phyloP scores from a whole-genome alignment of 2,113 vertebrate genomes.

The Spermophilus dauricus region DNA sequence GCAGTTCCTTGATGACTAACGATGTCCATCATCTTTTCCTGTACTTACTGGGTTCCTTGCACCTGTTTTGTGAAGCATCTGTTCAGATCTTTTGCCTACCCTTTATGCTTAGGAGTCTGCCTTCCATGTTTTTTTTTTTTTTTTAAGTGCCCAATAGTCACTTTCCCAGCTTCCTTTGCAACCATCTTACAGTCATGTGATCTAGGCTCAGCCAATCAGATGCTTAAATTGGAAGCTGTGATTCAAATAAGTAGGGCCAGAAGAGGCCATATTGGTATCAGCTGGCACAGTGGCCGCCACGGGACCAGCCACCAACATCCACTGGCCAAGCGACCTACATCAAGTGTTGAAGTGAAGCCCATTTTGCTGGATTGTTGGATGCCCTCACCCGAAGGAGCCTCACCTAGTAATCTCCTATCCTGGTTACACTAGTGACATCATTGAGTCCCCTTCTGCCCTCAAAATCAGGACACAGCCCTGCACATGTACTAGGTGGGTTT shows the following conservation, averaged over 20 bases:
- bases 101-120: background rate
- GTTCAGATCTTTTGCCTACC: background rate
- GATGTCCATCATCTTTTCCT: background rate
- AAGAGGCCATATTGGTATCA: background rate
- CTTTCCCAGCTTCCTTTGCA: background rate
- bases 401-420: background rate
- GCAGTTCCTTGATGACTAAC: too few relatives aligned
- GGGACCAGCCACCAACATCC: background rate
- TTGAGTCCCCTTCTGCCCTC: rapidly evolving
- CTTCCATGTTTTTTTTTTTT: background rate
- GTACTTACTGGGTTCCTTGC: background rate
- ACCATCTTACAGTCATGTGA: background rate
- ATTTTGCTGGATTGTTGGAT: background rate
- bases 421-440: background rate
- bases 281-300: rapidly evolving
- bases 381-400: background rate
- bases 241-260: background rate
- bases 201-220: background rate
- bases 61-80: background rate
- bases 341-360: background rate
- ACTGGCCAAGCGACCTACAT: background rate
- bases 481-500: background rate
- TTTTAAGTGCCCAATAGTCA: background rate
- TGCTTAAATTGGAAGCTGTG: background rate
- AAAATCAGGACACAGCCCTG: rapidly evolving